Evolutionary conservation across 2,797 vertebrate species (phyloP).

Genomic region (Aldrovandia affinis): DNA sequence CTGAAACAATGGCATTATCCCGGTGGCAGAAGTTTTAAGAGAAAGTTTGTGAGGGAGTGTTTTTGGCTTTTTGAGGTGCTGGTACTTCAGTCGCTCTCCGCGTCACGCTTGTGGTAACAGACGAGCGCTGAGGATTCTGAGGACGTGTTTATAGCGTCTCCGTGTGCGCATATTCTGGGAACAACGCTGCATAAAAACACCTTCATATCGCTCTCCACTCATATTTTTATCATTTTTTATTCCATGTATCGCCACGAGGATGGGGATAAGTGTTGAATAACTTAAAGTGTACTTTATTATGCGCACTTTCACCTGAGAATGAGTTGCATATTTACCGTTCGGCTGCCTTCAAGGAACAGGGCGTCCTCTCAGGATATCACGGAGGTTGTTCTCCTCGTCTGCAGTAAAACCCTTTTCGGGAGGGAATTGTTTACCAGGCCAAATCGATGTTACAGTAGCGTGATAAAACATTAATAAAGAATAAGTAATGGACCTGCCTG

Average conservation of each 20-base stretch:
- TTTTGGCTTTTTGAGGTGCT: neutral
- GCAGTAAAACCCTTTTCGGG: neutral
- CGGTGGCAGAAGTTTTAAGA: neutral
- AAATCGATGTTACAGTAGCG: slow-evolving; percentile 3
- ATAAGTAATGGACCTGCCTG: neutral
- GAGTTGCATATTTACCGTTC: neutral
- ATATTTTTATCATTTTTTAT: slow-evolving; percentile 22
- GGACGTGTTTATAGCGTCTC: too few species aligned
- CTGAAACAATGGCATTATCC: slow-evolving; percentile 18
- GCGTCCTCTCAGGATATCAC: neutral
- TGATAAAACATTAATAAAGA: neutral
- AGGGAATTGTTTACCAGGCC: neutral
- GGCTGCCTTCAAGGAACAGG: neutral
- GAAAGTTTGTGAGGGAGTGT: neutral
- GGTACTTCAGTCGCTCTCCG: neutral
- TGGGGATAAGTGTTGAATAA: slow-evolving; percentile 14
- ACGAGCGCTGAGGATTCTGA: too few species aligned
- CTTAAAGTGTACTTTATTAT: slow-evolving; percentile 21
- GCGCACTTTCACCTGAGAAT: neutral
- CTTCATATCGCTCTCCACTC: neutral
- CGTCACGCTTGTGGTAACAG: neutral
- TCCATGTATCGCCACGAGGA: slow-evolving; percentile 2
- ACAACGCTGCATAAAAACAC: neutral
- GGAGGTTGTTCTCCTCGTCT: neutral
- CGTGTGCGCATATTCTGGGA: neutral